phyloP scores from a whole-genome alignment of 2,888 invertebrate genomes.

The Camptogramma bilineatum region DNA sequence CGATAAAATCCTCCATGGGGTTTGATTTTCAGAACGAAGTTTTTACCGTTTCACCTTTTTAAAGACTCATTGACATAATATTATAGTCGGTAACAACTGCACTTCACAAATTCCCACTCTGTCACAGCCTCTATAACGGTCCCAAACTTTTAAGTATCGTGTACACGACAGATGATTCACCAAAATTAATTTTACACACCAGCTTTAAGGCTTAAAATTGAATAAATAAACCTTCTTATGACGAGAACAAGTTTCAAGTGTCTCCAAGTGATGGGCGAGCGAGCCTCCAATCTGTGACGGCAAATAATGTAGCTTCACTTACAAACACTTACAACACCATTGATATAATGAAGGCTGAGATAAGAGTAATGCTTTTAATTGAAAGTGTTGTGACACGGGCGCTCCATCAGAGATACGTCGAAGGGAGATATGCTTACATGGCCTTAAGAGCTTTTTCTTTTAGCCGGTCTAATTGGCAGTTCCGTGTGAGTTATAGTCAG shows the following conservation, averaged over 20 bases:
- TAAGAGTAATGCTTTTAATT: slow-evolving; percentile 78
- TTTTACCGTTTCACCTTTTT: slow-evolving; percentile 1
- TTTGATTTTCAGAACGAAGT: neutral
- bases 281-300: slow-evolving; percentile 67
- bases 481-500: slow-evolving; percentile 11
- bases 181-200: slow-evolving; percentile 20
- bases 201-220: slow-evolving; percentile 46
- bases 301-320: slow-evolving; percentile 73
- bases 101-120: slow-evolving; percentile 28
- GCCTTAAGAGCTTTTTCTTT: slow-evolving; percentile 24
- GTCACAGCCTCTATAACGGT: slow-evolving; percentile 47
- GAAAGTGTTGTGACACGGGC: slow-evolving; percentile 50
- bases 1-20: too few relatives aligned
- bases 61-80: slow-evolving; percentile 1
- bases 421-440: slow-evolving; percentile 28
- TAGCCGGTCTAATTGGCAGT: slow-evolving; percentile 25
- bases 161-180: slow-evolving; percentile 30
- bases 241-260: slow-evolving; percentile 53
- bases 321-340: slow-evolving; percentile 70
- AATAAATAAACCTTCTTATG: slow-evolving; percentile 17
- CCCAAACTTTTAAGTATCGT: slow-evolving; percentile 33
- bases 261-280: slow-evolving; percentile 60
- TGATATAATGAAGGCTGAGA: slow-evolving; percentile 73
- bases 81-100: slow-evolving; percentile 12
- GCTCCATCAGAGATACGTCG: slow-evolving; percentile 26